These are phyloP conservation scores for Drosophila auraria DNA, from an alignment of 1,140 invertebrate species.

Conservation along the genomic window DNA sequence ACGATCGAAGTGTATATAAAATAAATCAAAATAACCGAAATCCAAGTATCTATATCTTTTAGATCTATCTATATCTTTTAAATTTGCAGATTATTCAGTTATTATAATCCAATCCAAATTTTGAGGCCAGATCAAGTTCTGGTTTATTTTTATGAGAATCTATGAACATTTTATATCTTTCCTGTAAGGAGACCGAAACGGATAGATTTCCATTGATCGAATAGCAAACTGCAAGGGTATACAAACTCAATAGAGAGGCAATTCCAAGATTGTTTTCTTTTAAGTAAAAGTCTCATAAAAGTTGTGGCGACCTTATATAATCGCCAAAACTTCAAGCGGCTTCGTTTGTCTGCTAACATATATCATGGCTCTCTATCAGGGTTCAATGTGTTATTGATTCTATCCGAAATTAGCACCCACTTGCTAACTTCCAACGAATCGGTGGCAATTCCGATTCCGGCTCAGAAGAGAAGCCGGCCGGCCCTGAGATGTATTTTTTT, in stretches of 20 bases:
- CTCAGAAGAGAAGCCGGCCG: conserved; percentile 14
- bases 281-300: background rate
- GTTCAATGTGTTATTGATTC: conserved; percentile 62
- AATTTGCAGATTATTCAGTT: background rate
- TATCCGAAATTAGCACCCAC: conserved; percentile 57
- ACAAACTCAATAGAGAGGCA: no score
- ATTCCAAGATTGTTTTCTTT: background rate
- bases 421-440: conserved; percentile 64
- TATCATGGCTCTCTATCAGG: conserved; percentile 7
- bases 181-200: no score
- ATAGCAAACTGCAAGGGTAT: no score
- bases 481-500: background rate
- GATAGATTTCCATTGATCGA: no score
- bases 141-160: no score
- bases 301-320: conserved; percentile 44
- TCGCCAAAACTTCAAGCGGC: conserved; percentile 47
- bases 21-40: conserved; percentile 35
- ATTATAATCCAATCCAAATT: no score
- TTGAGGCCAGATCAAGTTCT: no score
- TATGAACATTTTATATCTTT: no score
- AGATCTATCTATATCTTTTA: background rate
- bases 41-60: conserved; percentile 1
- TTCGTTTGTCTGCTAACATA: conserved; percentile 33
- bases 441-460: conserved; percentile 29
- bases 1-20: conserved; percentile 46